Evolutionary conservation across 2,113 vertebrate genomes (phyloP).

Genomic region (Brachyistius frenatus): DNA sequence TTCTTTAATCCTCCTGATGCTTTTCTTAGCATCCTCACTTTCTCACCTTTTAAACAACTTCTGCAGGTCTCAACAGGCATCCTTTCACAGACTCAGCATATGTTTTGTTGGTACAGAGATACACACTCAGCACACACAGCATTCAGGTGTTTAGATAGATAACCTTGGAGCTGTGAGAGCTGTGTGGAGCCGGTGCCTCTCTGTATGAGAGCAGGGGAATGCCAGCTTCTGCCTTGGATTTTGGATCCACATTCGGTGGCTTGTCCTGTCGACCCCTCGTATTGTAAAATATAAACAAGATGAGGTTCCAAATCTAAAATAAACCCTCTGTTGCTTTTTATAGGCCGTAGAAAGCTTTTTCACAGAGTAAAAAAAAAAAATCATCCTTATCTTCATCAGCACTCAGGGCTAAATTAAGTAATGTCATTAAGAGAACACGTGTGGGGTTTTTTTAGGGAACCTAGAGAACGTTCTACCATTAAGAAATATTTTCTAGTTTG

Average conservation of each 20-base stretch:
- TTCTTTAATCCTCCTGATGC: constrained; percentile 4
- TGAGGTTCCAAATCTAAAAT: background rate
- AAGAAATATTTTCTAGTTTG: no score
- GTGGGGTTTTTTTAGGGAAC: no score
- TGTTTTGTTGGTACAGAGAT: constrained; percentile 28
- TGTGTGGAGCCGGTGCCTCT: constrained; percentile 17
- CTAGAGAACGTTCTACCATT: no score
- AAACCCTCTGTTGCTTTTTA: background rate
- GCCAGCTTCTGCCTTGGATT: constrained; percentile 21
- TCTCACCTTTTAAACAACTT: constrained; percentile 23
- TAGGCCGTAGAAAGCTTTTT: background rate
- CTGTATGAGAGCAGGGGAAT: constrained; percentile 17
- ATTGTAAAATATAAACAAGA: background rate
- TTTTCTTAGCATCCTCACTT: constrained; percentile 40
- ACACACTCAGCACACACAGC: constrained; percentile 18
- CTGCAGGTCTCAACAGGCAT: constrained; percentile 44
- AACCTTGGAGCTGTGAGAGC: constrained; percentile 36
- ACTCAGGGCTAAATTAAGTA: background rate
- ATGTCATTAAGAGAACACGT: no score
- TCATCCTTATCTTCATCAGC: background rate
- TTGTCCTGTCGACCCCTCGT: background rate
- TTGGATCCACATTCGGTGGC: background rate
- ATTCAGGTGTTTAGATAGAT: constrained; percentile 43
- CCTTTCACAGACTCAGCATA: constrained; percentile 47
- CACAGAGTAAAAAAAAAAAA: background rate